Evolutionary conservation across 2,113 vertebrate species (phyloP), one percentile per base, ranked within the genome.

Genomic region (Gobio gobio): DNA sequence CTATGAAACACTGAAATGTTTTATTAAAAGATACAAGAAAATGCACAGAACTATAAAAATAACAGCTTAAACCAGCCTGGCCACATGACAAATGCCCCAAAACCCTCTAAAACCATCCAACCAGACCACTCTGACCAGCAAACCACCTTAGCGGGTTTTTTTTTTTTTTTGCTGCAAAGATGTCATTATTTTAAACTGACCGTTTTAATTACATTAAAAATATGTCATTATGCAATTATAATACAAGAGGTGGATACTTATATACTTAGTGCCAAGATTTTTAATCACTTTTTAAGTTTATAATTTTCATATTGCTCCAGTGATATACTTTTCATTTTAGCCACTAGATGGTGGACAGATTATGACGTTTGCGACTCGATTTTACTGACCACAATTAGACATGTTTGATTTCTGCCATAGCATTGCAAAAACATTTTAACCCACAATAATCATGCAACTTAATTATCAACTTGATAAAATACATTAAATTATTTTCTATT

Each of bases 1-100:
- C 98, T 99, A 93, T 78, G 47, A 59, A 80, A 83, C 85, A 89
- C 22, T 40, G 26, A 61, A 77, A 73, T 24, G 79, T 85, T 80
- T 86, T 81, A 86, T 87, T 70, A 70, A 64, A 59, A 75, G 22
- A 68, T 68, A 68, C 24, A 51, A 68, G 24, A 68, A 81, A 49
- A 68, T 54, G 13, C 33, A 83, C 22, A 82, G 49, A 72, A 24
- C 12, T 56, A 26, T 70, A 51, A 10, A 36, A 20, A 13, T 59
- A 40, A 22, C n/a, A 59, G 54, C 58, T 68, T 68, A 68, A 20
- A 68, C 29, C 18, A 68, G 29, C 7, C 16, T 36, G 29, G 14
- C 29, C 29, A 40, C 64, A 18, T 70, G 33, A 14, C n/a, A 16
- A 76, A 49, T 47, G 10, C 12, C 5, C n/a, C 6, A 76, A 75